phyloP scores from a whole-genome alignment of 2,888 invertebrate genomes.

The Ophion costatus region DNA sequence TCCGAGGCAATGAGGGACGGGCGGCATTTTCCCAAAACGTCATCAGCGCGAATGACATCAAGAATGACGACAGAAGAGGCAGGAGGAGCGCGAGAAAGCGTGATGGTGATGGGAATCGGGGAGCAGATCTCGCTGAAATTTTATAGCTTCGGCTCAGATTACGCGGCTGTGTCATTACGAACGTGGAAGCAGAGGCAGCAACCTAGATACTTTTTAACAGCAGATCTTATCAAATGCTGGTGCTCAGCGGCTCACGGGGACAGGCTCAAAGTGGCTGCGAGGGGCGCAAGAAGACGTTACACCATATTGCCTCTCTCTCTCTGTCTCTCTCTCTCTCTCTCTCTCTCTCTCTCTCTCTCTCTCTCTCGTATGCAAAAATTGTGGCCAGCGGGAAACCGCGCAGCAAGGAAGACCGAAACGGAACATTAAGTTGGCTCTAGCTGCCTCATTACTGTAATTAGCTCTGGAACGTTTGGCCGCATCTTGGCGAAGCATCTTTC shows the following conservation, averaged over 20 bases:
- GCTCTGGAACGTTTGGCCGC: constrained; percentile 73
- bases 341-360: background rate
- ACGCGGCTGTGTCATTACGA: constrained; percentile 42
- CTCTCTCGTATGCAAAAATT: constrained; percentile 39
- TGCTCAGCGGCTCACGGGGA: constrained; percentile 74
- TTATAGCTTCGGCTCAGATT: constrained; percentile 15
- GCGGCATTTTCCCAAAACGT: constrained; percentile 36
- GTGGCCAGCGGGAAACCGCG: constrained; percentile 42
- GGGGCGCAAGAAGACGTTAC: constrained; percentile 47
- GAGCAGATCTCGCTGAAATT: constrained; percentile 43
- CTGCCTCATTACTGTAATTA: constrained; percentile 80
- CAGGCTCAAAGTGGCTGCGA: constrained; percentile 75
- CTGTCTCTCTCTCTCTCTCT: constrained; percentile 22
- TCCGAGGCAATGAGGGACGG: constrained; percentile 62
- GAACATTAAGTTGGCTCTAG: constrained; percentile 59
- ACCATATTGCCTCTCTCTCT: constrained; percentile 42
- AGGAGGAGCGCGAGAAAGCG: constrained; percentile 39
- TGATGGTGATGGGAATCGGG: constrained; percentile 29
- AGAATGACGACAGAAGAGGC: background rate
- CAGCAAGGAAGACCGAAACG: constrained; percentile 40
- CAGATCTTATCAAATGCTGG: constrained; percentile 74
- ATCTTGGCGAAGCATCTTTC: constrained; percentile 75
- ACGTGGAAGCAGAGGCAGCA: constrained; percentile 11
- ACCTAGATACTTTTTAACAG: constrained; percentile 27
- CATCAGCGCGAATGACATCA: constrained; percentile 10